phyloP scores from a whole-genome alignment of 1,140 invertebrate species.

The Dendroctonus ponderosae region DNA sequence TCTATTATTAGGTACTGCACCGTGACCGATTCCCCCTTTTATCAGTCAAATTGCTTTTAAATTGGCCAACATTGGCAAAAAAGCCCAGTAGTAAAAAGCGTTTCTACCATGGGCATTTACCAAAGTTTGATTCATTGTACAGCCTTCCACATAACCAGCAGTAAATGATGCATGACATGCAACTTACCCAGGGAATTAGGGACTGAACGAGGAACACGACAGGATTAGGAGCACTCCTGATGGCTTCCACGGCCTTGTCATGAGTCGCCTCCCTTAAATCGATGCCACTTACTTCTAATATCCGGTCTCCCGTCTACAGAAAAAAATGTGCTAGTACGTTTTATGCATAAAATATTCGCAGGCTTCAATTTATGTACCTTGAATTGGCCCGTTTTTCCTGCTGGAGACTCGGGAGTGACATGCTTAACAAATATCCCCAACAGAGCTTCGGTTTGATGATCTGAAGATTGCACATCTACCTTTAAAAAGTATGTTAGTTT shows the following conservation, averaged over 20 bases:
- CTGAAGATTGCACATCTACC: conserved; percentile 58
- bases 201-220: conserved; percentile 93
- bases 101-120: no score
- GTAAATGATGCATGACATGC: neutral
- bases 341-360: neutral
- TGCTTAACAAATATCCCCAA: conserved; percentile 98
- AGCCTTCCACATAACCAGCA: no score
- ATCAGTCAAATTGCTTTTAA: no score
- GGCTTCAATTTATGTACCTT: conserved; percentile 60
- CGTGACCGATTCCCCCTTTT: no score
- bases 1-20: no score
- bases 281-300: conserved; percentile 89
- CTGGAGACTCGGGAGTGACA: conserved; percentile 92
- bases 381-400: conserved; percentile 81
- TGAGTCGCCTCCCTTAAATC: conserved; percentile 89
- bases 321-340: neutral
- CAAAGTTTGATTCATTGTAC: no score
- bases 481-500: conserved; percentile 38
- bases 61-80: no score
- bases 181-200: conserved; percentile 72
- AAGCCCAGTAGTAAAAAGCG: no score
- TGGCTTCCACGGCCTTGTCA: conserved; percentile 93
- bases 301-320: conserved; percentile 80
- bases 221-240: conserved; percentile 85
- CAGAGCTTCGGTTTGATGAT: conserved; percentile 53